Conservation (phyloP, 2,113 vertebrate species). For the Channa argus region DNA sequence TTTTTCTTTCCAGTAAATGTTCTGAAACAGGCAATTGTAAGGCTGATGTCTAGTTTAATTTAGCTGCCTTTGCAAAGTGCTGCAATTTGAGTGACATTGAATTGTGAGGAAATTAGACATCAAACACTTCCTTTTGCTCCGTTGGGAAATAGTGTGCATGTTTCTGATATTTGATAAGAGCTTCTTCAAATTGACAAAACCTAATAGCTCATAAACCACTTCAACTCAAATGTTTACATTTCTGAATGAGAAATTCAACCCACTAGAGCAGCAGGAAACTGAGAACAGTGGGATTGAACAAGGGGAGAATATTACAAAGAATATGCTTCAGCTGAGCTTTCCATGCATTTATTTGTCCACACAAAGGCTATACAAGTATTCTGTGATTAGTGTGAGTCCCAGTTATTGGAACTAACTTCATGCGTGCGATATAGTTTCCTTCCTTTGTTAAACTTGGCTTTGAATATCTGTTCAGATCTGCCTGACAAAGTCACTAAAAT, state of each 20-base stretch:
- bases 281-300: not conserved
- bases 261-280: constrained; percentile 11
- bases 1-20: not conserved
- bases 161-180: not conserved
- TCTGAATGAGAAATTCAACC: not conserved
- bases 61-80: not conserved
- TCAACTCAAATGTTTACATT: constrained; percentile 15
- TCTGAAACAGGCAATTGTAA: not conserved
- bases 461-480: constrained; percentile 20
- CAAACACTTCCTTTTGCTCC: not conserved
- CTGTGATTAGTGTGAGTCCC: constrained; percentile 32
- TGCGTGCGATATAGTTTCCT: constrained; percentile 57
- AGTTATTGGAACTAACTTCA: constrained; percentile 34
- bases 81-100: not conserved
- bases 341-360: constrained; percentile 34
- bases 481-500: constrained; percentile 7
- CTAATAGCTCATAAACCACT: not conserved
- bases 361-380: constrained; percentile 52
- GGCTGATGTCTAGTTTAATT: not conserved
- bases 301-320: constrained; percentile 1
- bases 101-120: not conserved
- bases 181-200: not conserved
- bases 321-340: constrained; percentile 16
- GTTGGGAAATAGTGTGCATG: not conserved
- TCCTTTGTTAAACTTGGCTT: constrained; percentile 41